A percentile compares a stretch with the other conserved stretches of the same genome.
Conservation (phyloP, 2,888 invertebrate genomes). For the Esperia sulphurella region DNA sequence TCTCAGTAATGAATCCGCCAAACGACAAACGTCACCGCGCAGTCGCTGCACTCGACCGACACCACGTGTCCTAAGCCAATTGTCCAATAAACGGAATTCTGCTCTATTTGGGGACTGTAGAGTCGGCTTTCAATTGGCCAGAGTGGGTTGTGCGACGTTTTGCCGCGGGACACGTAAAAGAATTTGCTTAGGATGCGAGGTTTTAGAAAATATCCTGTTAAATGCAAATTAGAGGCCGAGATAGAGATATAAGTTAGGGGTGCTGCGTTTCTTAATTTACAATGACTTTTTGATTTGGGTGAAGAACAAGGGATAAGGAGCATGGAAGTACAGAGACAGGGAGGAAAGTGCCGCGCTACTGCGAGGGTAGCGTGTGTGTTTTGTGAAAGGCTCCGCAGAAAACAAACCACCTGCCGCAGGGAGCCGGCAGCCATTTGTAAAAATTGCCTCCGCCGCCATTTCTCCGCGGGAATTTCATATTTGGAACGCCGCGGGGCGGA, state of each 20-base stretch:
- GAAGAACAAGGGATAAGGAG: not conserved
- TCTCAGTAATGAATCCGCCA: slow-evolving; percentile 77
- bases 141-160: slow-evolving; percentile 10
- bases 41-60: slow-evolving; percentile 48
- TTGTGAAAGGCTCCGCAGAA: not conserved
- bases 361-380: not conserved
- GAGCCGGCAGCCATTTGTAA: slow-evolving; percentile 75
- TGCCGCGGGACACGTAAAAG: slow-evolving; percentile 11
- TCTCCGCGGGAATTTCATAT: slow-evolving; percentile 75
- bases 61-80: slow-evolving; percentile 57
- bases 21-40: slow-evolving; percentile 72
- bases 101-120: slow-evolving; percentile 25
- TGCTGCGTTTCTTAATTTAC: slow-evolving; percentile 43
- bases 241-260: slow-evolving; percentile 47
- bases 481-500: slow-evolving; percentile 69
- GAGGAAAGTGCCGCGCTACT: not conserved
- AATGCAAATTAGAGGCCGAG: slow-evolving; percentile 62
- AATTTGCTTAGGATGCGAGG: slow-evolving; percentile 62
- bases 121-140: slow-evolving; percentile 16
- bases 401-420: slow-evolving; percentile 55
- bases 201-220: slow-evolving; percentile 60
- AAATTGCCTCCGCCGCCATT: slow-evolving; percentile 74
- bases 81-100: slow-evolving; percentile 41
- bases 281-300: slow-evolving; percentile 8
- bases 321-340: not conserved